phyloP scores from a whole-genome alignment of 2,888 invertebrate genomes.

The Eupithecia centaureata region DNA sequence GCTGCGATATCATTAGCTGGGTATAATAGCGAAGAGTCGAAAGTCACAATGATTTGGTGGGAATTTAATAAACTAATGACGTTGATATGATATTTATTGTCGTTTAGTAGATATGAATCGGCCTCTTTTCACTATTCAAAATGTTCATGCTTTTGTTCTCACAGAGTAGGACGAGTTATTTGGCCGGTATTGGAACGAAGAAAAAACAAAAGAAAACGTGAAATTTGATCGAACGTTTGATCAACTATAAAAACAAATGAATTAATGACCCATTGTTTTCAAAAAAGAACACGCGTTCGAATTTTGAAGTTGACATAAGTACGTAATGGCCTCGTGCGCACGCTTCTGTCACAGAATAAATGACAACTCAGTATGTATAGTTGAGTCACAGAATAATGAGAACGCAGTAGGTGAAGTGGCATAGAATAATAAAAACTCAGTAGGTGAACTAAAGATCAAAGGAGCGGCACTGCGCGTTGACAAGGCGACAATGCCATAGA shows the following conservation, averaged over 20 bases:
- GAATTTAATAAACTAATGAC: constrained; percentile 51
- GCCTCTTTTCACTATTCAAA: background rate
- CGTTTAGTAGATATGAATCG: background rate
- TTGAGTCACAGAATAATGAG: background rate
- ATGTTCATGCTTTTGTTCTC: background rate
- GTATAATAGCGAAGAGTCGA: constrained; percentile 14
- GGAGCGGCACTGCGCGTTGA: constrained; percentile 57
- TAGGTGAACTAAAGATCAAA: constrained; percentile 52
- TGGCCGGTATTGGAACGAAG: background rate
- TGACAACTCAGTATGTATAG: background rate
- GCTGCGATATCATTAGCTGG: background rate
- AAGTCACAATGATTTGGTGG: constrained; percentile 44
- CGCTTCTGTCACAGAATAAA: constrained; percentile 44
- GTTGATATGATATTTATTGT: constrained; percentile 20
- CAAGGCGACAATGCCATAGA: constrained; percentile 53
- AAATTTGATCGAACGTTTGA: background rate
- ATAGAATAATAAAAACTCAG: constrained; percentile 24
- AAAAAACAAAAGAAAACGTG: constrained; percentile 13
- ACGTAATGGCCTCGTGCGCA: constrained; percentile 67
- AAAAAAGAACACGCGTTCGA: constrained; percentile 56
- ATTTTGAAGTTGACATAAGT: constrained; percentile 60
- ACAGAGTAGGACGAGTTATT: background rate
- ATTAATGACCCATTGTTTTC: constrained; percentile 61
- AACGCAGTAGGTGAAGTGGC: constrained; percentile 15
- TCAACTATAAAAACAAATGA: constrained; percentile 43